Base-by-base conservation (phyloP, 1,140 invertebrate species). In the Drosophila carrolli region DNA sequence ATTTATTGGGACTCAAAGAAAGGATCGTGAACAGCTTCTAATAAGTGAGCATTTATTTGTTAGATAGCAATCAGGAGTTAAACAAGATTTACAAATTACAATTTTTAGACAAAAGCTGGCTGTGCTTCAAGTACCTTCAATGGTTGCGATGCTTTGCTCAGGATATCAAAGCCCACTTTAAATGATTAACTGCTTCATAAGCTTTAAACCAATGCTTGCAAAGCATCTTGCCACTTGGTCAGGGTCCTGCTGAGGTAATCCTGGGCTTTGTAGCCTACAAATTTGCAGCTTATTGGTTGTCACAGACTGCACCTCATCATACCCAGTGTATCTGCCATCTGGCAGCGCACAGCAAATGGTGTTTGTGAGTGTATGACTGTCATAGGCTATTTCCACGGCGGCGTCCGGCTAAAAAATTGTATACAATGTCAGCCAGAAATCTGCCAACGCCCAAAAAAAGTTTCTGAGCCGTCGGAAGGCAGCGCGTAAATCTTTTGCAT, bases 401-500 rank as follows among this genome's bases (percentile, higher is more conserved):
- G 58, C 57, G 76, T 77, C 73, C 59, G 73, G 73, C 66, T 66
- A 59, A 63, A 78, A 83, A 85, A 78, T 76, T 73, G 14, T 84
- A 73, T 63, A 59, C 81, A 67, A 63, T 65, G 66, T 73, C 70
- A 19, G 41, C 13, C 65, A 41, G 27, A 40, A 40, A 43, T 27
- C 58, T 66, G 66, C 74, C 50, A 81, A 78, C 82, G 78, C 82
- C 82, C 78, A 58, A 77, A 66, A 77, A 66, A 81, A 75, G 61
- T 63, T 48, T 44, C n/a, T 46, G 51, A 68, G 72, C 66, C 37
- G 67, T 71, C 66, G 37, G 67, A 71, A 71, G 67, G 66, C 65
- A 70, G 53, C 84, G 85, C 77, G 89, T 88, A 89, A 91, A 81
- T 88, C 83, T 91, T 91, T 89, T 91, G 89, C 89, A 91, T 91